Conservation (phyloP, 1,140 invertebrate genomes). For the Ceratoteleas bidentatus region DNA sequence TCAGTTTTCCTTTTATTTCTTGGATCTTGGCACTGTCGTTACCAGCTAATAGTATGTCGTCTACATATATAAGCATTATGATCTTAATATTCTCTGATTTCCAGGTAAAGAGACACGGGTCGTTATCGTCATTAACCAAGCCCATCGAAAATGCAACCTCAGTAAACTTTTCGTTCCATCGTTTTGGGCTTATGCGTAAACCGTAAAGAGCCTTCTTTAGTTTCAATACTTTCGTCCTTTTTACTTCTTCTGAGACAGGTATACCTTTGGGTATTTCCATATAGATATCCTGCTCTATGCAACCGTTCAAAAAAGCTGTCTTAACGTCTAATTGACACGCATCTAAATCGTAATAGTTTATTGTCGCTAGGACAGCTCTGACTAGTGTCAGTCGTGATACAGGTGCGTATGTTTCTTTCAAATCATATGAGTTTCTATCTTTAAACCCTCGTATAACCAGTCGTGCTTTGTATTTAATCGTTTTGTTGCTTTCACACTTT, state of each 20-base stretch:
- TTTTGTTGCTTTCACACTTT: background rate
- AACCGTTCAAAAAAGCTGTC: background rate
- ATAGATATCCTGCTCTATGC: slow-evolving; percentile 1
- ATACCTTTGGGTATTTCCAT: slow-evolving; percentile 1
- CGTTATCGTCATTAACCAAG: slow-evolving; percentile 3
- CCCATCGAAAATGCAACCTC: slow-evolving; percentile 1
- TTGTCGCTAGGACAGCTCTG: background rate
- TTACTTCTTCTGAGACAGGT: background rate
- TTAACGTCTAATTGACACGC: slow-evolving; percentile 1
- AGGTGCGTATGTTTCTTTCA: slow-evolving; percentile 1
- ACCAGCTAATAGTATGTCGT: background rate
- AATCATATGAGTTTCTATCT: background rate
- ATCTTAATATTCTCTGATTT: background rate
- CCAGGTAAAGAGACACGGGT: background rate
- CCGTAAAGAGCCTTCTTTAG: background rate
- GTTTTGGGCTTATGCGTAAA: slow-evolving; percentile 1
- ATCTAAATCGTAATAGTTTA: slow-evolving; percentile 3
- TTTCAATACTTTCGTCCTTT: background rate
- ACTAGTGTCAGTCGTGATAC: slow-evolving; percentile 2
- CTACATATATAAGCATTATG: background rate
- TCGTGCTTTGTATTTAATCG: background rate
- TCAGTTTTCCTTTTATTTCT: slow-evolving; percentile 1
- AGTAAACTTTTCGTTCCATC: slow-evolving; percentile 2
- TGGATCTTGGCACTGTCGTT: background rate
- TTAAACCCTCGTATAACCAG: background rate